phyloP scores from a whole-genome alignment of 2,797 vertebrate genomes.

The Cynopterus sphinx region DNA sequence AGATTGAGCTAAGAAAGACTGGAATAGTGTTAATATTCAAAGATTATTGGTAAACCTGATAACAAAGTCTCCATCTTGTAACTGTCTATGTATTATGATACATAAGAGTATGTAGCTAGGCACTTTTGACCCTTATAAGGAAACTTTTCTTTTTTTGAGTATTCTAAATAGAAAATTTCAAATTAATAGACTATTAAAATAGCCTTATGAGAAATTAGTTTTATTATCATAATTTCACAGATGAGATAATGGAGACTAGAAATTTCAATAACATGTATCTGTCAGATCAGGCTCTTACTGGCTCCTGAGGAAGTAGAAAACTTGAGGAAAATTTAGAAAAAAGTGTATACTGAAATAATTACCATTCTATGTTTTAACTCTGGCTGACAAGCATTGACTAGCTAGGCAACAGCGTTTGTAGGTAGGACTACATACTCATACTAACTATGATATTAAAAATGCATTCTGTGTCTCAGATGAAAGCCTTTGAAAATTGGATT shows the following conservation, averaged over 20 bases:
- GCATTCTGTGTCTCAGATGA: not conserved
- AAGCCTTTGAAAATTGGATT: constrained; percentile 33
- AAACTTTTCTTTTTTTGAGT: not conserved
- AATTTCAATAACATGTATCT: not conserved
- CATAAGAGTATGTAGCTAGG: not conserved
- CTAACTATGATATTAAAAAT: constrained; percentile 44
- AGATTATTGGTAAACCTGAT: not conserved
- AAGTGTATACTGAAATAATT: not conserved
- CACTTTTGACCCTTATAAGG: not conserved
- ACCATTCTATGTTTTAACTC: not conserved
- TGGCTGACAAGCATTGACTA: not conserved
- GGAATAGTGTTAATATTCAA: not conserved
- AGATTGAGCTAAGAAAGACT: not conserved
- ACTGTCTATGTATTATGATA: not conserved
- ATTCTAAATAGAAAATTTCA: not conserved
- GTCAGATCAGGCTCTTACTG: not conserved
- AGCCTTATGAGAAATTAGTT: not conserved
- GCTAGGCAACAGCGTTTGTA: not conserved
- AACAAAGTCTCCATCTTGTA: not conserved
- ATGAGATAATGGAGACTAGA: not conserved
- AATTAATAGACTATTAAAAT: not conserved
- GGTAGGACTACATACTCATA: not conserved
- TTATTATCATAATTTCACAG: not conserved
- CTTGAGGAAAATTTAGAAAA: not conserved
- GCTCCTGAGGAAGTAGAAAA: not conserved